Evolutionary conservation across 37 sponge, comb jelly and placozoan genomes (phyloP).

Genomic region (Aphrocallistes beatrix): DNA sequence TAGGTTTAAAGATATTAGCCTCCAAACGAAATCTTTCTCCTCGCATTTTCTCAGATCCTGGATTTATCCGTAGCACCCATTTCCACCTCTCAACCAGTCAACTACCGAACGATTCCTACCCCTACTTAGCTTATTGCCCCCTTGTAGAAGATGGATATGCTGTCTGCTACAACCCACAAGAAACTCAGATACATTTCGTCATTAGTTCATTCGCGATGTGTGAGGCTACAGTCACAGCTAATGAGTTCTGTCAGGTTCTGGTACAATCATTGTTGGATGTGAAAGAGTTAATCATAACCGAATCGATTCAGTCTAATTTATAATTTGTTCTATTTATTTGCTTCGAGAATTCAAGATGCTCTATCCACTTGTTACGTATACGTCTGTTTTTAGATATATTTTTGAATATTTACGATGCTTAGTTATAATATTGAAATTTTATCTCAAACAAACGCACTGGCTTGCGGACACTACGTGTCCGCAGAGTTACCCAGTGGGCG

Average conservation of each 20-base stretch:
- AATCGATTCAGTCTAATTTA: too few species aligned
- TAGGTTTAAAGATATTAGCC: constrained; percentile 65
- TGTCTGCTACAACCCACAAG: constrained; percentile 78
- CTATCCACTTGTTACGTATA: too few species aligned
- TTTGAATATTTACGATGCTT: too few species aligned
- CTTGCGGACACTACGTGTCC: too few species aligned
- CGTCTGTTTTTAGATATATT: too few species aligned
- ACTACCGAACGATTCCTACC: constrained; percentile 21
- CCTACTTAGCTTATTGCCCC: constrained; percentile 66
- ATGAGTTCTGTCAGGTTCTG: neutral
- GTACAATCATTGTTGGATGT: neutral
- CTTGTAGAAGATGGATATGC: constrained; percentile 79
- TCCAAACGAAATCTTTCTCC: constrained; percentile 51
- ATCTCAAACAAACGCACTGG: too few species aligned
- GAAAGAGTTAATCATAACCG: neutral
- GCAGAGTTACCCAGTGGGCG: too few species aligned
- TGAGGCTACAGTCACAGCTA: constrained; percentile 32
- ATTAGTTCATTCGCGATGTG: constrained; percentile 47
- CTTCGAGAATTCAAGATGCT: too few species aligned
- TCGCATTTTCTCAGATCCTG: constrained; percentile 49
- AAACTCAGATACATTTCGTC: constrained; percentile 34
- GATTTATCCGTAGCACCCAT: constrained; percentile 36
- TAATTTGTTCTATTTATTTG: too few species aligned
- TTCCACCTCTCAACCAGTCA: constrained; percentile 78
- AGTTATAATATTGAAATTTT: too few species aligned